Conservation (phyloP, 1,140 invertebrate species). For the Trichoplusia ni region DNA sequence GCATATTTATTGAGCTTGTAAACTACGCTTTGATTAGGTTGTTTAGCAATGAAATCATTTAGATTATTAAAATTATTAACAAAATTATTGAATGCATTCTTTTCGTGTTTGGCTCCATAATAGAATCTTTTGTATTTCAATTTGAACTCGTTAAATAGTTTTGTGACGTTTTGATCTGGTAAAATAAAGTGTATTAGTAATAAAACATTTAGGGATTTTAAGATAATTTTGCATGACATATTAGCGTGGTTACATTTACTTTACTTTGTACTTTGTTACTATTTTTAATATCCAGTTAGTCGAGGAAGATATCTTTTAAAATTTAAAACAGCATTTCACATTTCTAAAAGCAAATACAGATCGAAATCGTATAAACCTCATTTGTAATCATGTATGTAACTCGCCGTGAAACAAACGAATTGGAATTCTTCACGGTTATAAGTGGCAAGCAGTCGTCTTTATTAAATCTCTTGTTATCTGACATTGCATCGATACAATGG, state of each 20-base stretch:
- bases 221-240: too few species aligned
- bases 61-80: slow-evolving; percentile 54
- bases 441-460: slow-evolving; percentile 53
- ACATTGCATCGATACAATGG: slow-evolving; percentile 65
- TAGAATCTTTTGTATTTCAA: slow-evolving; percentile 56
- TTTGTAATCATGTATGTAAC: slow-evolving; percentile 38
- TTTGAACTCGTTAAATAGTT: slow-evolving; percentile 54
- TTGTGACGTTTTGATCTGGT: slow-evolving; percentile 45
- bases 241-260: too few species aligned
- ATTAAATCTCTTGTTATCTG: slow-evolving; percentile 68
- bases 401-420: slow-evolving; percentile 44
- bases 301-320: too few species aligned
- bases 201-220: too few species aligned
- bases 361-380: too few species aligned
- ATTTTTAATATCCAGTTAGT: too few species aligned
- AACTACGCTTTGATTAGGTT: slow-evolving; percentile 41
- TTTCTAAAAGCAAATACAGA: too few species aligned
- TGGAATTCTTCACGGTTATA: slow-evolving; percentile 45
- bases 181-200: too few species aligned
- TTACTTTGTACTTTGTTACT: too few species aligned
- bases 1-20: slow-evolving; percentile 57
- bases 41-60: slow-evolving; percentile 44
- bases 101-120: slow-evolving; percentile 42
- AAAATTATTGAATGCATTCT: slow-evolving; percentile 47
- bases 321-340: too few species aligned